Evolutionary conservation across 2,113 vertebrate species (phyloP).

Genomic region (Centrocercus urophasianus): DNA sequence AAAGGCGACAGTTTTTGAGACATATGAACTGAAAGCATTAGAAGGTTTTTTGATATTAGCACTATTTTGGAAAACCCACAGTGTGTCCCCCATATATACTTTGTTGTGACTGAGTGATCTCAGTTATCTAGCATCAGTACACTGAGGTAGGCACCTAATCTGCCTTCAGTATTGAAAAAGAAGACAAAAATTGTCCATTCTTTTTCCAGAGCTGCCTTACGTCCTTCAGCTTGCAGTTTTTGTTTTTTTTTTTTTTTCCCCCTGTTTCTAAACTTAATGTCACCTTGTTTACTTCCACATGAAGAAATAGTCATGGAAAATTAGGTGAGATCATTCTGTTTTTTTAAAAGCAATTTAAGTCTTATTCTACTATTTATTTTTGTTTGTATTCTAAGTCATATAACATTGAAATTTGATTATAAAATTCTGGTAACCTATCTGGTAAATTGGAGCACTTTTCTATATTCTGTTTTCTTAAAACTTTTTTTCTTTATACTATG

Average conservation of each 20-base stretch:
- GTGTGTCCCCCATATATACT: too few relatives aligned
- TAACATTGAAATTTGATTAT: neutral
- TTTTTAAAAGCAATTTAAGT: neutral
- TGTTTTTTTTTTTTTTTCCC: conserved; percentile 2
- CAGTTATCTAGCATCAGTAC: neutral
- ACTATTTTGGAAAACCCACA: too few relatives aligned
- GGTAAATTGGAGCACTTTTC: neutral
- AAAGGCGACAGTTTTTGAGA: too few relatives aligned
- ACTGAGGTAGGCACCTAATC: neutral
- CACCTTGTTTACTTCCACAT: neutral
- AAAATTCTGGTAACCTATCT: neutral
- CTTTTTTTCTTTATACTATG: neutral
- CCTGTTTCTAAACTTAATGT: neutral
- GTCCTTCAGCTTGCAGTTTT: neutral
- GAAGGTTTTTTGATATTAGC: too few relatives aligned
- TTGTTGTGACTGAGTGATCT: too few relatives aligned
- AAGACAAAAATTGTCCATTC: neutral
- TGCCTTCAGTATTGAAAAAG: neutral
- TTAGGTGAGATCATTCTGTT: neutral
- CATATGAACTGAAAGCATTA: too few relatives aligned
- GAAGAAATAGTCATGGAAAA: conserved; percentile 4
- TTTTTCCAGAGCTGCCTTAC: conserved; percentile 2
- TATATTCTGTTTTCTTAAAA: neutral
- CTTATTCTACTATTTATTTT: neutral
- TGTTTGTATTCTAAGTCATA: neutral